Conservation (phyloP, 2,113 vertebrate species). For the Brachyhypopomus occidentalis region DNA sequence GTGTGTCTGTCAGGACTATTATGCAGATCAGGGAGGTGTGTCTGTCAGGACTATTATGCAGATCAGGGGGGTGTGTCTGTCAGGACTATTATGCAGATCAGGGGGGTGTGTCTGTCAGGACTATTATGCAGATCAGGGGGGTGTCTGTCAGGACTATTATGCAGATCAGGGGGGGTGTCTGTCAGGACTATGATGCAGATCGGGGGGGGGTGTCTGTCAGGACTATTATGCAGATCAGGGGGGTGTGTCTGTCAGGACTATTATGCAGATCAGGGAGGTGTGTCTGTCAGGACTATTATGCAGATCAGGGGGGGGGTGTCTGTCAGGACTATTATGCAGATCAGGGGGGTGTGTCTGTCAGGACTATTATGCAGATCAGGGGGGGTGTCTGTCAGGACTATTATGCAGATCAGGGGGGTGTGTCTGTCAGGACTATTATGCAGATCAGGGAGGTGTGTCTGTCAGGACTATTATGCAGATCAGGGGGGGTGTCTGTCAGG, state of each 20-base stretch:
- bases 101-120: neutral
- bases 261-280: neutral
- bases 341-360: neutral
- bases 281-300: conserved; percentile 39
- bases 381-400: neutral
- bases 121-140: neutral
- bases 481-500: conserved; percentile 3
- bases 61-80: neutral
- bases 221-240: conserved; percentile 41
- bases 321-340: neutral
- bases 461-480: neutral
- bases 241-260: neutral
- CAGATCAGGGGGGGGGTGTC: conserved; percentile 24
- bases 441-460: conserved; percentile 25
- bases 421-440: conserved; percentile 39
- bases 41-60: neutral
- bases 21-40: conserved; percentile 33
- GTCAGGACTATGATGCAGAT: neutral
- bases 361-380: conserved; percentile 42
- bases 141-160: conserved; percentile 34
- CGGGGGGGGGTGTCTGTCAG: neutral
- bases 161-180: conserved; percentile 25
- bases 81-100: conserved; percentile 45
- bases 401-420: neutral
- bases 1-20: conserved; percentile 27